Evolutionary conservation across 2,797 vertebrate genomes (phyloP).

Genomic region (Cossypha heuglini): DNA sequence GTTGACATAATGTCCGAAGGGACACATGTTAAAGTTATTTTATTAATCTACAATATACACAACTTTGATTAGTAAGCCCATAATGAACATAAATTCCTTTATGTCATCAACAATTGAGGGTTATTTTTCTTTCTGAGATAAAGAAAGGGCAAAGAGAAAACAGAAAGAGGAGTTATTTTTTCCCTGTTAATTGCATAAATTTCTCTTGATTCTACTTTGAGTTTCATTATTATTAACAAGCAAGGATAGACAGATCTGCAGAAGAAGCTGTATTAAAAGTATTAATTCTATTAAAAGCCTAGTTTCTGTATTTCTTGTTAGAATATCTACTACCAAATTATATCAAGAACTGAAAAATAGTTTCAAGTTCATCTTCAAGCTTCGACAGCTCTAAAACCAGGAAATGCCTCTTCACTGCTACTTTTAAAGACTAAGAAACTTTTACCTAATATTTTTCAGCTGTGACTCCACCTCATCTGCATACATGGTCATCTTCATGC

Average conservation of each 20-base stretch:
- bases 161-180: background rate
- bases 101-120: background rate
- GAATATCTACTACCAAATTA: background rate
- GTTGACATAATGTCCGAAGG: background rate
- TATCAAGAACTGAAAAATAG: background rate
- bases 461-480: conserved; percentile 93
- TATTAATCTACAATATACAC: background rate
- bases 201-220: background rate
- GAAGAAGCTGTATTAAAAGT: background rate
- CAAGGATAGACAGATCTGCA: background rate
- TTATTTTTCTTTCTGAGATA: background rate
- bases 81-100: background rate
- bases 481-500: conserved; percentile 99
- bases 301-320: background rate
- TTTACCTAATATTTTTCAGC: conserved; percentile 90
- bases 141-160: background rate
- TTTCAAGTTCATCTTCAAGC: background rate
- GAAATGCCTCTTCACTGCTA: background rate
- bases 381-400: background rate
- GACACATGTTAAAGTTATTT: background rate
- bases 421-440: background rate
- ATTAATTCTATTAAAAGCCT: background rate
- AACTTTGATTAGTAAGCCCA: background rate
- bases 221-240: background rate
- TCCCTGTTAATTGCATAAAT: background rate